Conservation (phyloP, 2,113 vertebrate genomes). For the Pavo muticus region DNA sequence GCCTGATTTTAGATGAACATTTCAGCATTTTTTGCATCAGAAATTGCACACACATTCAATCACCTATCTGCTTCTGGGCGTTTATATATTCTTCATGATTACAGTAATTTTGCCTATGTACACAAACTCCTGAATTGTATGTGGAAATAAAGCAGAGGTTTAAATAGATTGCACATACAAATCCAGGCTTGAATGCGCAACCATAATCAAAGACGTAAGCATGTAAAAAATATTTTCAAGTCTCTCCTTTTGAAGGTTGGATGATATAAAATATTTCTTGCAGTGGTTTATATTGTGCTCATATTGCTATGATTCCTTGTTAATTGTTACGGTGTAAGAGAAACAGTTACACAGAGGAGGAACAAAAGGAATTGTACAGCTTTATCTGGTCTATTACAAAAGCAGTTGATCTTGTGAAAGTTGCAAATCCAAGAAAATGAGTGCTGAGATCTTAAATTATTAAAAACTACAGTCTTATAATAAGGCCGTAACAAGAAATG, state of each 20-base stretch:
- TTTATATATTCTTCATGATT: not conserved
- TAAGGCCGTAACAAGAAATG: not conserved
- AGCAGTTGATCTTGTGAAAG: not conserved
- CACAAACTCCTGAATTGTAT: not conserved
- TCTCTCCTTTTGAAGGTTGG: not conserved
- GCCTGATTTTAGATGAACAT: not conserved
- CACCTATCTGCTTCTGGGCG: not conserved
- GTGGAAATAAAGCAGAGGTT: not conserved
- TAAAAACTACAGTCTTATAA: not conserved
- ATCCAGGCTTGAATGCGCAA: not conserved
- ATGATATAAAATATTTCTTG: not conserved
- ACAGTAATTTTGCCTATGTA: not conserved
- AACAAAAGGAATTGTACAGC: not conserved
- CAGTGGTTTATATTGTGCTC: not conserved
- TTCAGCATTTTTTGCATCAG: not conserved
- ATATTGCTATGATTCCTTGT: not conserved
- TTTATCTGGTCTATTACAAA: not conserved
- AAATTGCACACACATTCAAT: not conserved
- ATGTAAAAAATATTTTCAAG: not conserved
- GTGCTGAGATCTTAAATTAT: not conserved
- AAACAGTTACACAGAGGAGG: not conserved
- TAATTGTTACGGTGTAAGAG: not conserved
- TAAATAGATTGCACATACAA: not conserved
- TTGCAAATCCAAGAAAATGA: not conserved
- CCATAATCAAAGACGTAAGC: not conserved